Evolutionary conservation across 2,113 vertebrate genomes (phyloP), one percentile per base, ranked within the genome.

Genomic region (Thomomys bottae): DNA sequence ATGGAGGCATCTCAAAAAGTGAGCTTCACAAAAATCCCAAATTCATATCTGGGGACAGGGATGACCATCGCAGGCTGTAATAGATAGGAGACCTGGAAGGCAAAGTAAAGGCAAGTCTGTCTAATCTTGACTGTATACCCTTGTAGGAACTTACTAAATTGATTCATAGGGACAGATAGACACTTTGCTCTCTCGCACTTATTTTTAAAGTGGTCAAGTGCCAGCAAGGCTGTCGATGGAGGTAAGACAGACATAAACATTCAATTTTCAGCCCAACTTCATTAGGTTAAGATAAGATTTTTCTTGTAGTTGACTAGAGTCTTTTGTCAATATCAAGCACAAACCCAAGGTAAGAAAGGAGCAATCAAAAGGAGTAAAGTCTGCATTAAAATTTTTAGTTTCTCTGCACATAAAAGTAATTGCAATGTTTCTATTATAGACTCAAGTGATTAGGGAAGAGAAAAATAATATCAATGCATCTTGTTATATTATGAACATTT

Each of bases 241-340:
- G 11, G 81, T 54, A 78, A 30, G 26, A 42, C 5, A 49, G 20
- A 64, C 8, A 1, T 54, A 64, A 34, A 21, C 4, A 3, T 54
- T 93, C 40, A 59, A 40, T 78, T 90, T 88, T 94, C n/a, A 88
- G 12, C 68, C 64, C 40, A 70, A 32, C 2, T 61, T 72, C 73
- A 75, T 75, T 78, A 70, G 18, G 4, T 24, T 83, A 49, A 12
- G 7, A 66, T 83, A 49, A 12, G 7, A 66, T 40, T 90, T 90
- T 70, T 78, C 68, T 71, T 83, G 75, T 77, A 91, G 73, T 40
- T 79, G 40, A 86, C 6, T 38, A 73, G 3, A 82, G 34, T 17
- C 5, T 80, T 66, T 92, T 84, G 21, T 10, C 26, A 90, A 30
- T 85, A 11, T 73, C 23, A 89, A 68, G 84, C 34, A 71, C 54